Evolutionary conservation across 2,888 invertebrate species (phyloP).

Genomic region (Spatulosminthurus flaviceps): DNA sequence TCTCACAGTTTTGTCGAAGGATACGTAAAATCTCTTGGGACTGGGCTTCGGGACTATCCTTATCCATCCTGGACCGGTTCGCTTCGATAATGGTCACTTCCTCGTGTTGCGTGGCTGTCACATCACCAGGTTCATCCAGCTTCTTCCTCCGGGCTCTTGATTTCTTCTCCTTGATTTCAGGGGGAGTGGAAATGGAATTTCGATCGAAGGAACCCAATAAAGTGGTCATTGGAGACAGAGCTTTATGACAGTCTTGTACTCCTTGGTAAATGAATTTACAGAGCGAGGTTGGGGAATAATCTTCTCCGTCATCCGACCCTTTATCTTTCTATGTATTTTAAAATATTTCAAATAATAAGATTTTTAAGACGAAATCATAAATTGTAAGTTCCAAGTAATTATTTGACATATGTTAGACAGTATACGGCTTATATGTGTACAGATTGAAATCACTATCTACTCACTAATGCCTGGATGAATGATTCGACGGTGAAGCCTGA

Average conservation of each 20-base stretch:
- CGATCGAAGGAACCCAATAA: background rate
- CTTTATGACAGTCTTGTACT: too few species aligned
- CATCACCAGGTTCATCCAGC: constrained; percentile 16
- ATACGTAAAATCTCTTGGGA: constrained; percentile 48
- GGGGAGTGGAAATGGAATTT: background rate
- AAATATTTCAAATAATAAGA: too few species aligned
- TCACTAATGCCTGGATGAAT: background rate
- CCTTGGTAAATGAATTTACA: too few species aligned
- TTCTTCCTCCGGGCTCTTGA: background rate
- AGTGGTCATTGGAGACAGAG: background rate
- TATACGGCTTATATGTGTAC: too few species aligned
- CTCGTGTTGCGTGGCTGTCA: constrained; percentile 48
- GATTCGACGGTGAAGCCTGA: constrained; percentile 52
- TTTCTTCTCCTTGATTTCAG: background rate
- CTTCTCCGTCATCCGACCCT: constrained; percentile 37
- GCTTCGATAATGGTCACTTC: constrained; percentile 38
- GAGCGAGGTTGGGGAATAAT: too few species aligned
- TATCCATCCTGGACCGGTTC: constrained; percentile 20
- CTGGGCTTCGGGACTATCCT: constrained; percentile 45
- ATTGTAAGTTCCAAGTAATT: too few species aligned
- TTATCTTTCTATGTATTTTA: constrained; percentile 44
- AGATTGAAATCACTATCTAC: background rate
- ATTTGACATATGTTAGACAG: too few species aligned
- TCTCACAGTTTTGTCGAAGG: constrained; percentile 33
- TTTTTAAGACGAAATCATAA: too few species aligned